Conservation (phyloP, 2,113 vertebrate species). For the Chrysemys picta region DNA sequence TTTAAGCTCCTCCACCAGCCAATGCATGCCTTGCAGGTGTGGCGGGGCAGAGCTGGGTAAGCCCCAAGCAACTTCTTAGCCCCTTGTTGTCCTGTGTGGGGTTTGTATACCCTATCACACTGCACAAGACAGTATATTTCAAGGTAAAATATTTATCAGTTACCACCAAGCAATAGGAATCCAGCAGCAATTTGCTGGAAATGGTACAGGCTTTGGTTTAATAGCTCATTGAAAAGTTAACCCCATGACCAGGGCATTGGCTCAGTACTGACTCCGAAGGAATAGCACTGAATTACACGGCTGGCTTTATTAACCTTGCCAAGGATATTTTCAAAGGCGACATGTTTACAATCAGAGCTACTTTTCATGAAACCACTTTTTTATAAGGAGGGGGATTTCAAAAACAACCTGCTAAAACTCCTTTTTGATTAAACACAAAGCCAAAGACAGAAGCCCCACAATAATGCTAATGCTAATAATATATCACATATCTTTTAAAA, state of each 20-base stretch:
- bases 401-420: not conserved
- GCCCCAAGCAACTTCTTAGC: not conserved
- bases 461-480: not conserved
- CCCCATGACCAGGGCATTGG: not conserved
- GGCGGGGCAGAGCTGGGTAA: not conserved
- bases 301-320: not conserved
- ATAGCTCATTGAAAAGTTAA: not conserved
- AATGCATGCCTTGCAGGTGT: not conserved
- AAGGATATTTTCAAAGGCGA: not conserved
- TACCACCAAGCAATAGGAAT: not conserved
- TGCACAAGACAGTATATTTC: not conserved
- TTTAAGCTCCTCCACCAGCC: not conserved
- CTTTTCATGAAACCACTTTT: not conserved
- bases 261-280: constrained; percentile 14
- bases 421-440: constrained; percentile 12
- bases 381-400: not conserved
- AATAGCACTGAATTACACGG: constrained; percentile 10
- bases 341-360: not conserved
- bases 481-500: not conserved
- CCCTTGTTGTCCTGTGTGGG: not conserved
- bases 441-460: not conserved
- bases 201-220: not conserved
- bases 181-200: not conserved
- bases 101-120: not conserved
- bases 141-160: not conserved